Evolutionary conservation across 2,888 invertebrate genomes (phyloP), one percentile per base, ranked within the genome.

Genomic region (Diachrysia chrysitis): DNA sequence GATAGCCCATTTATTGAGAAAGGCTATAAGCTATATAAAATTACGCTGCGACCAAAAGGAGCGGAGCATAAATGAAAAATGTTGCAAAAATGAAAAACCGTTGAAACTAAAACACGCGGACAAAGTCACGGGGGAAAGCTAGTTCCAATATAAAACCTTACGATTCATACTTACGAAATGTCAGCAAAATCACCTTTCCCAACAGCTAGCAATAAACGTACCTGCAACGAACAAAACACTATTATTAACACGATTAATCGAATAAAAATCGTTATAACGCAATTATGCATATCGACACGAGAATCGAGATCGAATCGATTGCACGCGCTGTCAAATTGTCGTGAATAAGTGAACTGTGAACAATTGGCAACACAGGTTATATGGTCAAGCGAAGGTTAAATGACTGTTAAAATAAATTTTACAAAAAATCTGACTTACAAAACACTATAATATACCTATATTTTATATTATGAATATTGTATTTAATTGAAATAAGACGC

Each of bases 321-420:
- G 74, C 79, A 69, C 64, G 80, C 60, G 58, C 71, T 77, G 74
- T 70, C 71, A 71, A 79, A 70, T 77, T 69, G 64, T 75, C 62
- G 60, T 71, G 56, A 58, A 17, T 51, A 57, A 79, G 48, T 58
- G 68, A 72, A 79, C 69, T 69, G 78, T 80, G 74, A 77, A 32
- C 12, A 63, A 53, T 73, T 69, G 55, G n/a, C 66, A 46, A 53
- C 42, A 64, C 65, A 66, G 65, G 77, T 69, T 76, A 58, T 51
- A 25, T 63, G 54, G 32, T 58, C 53, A 53, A 58, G 53, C 42
- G 32, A 74, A 76, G 74, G 72, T 58, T 63, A 48, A 21, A 23
- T 21, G 12, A 5, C 16, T 16, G 46, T 65, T 19, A 48, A 37
- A 37, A 37, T 16, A 37, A 37, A n/a, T n/a, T 9, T 48, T 7